These are phyloP conservation scores for Plestiodon gilberti DNA, from an alignment of 2,113 vertebrate genomes.

Conservation along the genomic window DNA sequence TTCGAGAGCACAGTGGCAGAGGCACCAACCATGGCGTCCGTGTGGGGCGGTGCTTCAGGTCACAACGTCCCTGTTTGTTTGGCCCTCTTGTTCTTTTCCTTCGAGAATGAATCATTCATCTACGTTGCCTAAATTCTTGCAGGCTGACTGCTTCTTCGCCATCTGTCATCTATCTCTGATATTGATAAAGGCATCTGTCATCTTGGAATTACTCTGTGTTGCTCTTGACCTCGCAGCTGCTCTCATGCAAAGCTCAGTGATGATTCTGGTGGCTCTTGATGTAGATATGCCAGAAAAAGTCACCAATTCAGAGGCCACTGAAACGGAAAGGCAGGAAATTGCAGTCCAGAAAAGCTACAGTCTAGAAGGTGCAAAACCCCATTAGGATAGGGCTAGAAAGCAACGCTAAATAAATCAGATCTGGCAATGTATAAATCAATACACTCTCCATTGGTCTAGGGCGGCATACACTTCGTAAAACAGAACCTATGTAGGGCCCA, in stretches of 20 bases:
- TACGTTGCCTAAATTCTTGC: constrained; percentile 35
- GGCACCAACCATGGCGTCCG: too few relatives aligned
- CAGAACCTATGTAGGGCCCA: neutral
- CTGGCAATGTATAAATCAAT: neutral
- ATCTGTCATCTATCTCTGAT: neutral
- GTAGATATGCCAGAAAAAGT: neutral
- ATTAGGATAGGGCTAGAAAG: neutral
- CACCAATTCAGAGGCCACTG: too few relatives aligned
- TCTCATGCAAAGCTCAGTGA: fast-evolving
- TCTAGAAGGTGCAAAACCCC: neutral
- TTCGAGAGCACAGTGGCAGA: too few relatives aligned
- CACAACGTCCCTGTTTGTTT: neutral
- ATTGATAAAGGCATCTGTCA: constrained; percentile 33
- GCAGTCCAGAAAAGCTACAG: neutral
- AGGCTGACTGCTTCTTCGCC: neutral
- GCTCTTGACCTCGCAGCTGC: neutral
- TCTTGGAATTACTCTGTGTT: constrained; percentile 13
- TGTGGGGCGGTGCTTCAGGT: too few relatives aligned
- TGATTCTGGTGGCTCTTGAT: neutral
- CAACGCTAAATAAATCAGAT: neutral
- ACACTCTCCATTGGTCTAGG: neutral
- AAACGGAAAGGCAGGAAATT: too few relatives aligned
- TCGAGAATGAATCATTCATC: constrained; percentile 22
- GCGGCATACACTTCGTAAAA: neutral
- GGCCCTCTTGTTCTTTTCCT: constrained; percentile 17